Conservation (phyloP, 2,797 vertebrate genomes). For the Pipistrellus pygmaeus region DNA sequence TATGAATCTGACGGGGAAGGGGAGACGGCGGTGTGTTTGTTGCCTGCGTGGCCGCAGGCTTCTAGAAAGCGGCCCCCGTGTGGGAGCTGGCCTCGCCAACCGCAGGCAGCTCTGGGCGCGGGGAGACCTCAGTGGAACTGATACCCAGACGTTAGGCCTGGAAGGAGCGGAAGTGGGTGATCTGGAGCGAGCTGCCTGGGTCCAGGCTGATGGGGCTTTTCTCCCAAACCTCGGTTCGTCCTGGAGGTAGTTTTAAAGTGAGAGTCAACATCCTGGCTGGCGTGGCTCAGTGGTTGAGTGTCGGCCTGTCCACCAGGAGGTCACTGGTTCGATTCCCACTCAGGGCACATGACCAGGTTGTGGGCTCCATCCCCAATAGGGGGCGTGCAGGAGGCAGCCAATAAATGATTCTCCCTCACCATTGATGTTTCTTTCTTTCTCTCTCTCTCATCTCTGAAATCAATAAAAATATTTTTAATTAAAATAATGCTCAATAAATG, state of each 20-base stretch:
- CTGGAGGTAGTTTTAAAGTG: not conserved
- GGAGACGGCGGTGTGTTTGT: slow-evolving; percentile 84
- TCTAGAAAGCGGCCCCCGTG: slow-evolving; percentile 75
- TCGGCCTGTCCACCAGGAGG: not conserved
- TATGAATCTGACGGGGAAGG: slow-evolving; percentile 84
- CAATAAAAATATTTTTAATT: too few species aligned
- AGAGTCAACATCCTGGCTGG: not conserved
- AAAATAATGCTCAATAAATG: not conserved
- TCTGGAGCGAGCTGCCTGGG: not conserved
- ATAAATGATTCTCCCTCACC: not conserved
- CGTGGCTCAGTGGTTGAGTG: not conserved
- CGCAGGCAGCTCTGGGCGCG: slow-evolving; percentile 76
- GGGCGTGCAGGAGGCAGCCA: not conserved
- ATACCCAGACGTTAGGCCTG: not conserved
- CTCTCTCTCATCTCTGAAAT: not conserved
- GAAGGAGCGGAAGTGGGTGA: not conserved
- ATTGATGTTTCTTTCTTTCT: not conserved
- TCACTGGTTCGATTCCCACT: not conserved
- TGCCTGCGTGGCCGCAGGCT: slow-evolving; percentile 71
- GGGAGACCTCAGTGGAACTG: slow-evolving; percentile 60
- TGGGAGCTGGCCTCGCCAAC: slow-evolving; percentile 80
- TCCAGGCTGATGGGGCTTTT: not conserved
- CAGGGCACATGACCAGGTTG: not conserved
- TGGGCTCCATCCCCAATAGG: not conserved
- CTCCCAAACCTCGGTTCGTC: not conserved